Percentiles rank a stretch among this genome's conserved stretches.
These are phyloP conservation scores for Lagorchestes hirsutus DNA, from an alignment of 2,797 vertebrate genomes.

Conservation along the genomic window DNA sequence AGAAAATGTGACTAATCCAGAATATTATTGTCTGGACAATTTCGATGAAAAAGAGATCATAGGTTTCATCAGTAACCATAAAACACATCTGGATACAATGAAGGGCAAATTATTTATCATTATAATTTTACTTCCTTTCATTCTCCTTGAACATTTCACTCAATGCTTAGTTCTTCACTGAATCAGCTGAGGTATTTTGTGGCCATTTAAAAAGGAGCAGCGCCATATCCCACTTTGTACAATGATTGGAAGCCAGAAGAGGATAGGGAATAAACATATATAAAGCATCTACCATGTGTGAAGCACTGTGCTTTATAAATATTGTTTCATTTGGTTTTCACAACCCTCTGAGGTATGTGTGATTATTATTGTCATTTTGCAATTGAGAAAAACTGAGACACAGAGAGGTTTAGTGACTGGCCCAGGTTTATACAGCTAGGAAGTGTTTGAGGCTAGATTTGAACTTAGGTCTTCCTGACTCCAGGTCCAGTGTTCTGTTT, in stretches of 20 bases:
- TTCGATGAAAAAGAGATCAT: slow-evolving; percentile 29
- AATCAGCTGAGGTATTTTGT: slow-evolving; percentile 59
- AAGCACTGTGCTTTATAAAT: background rate
- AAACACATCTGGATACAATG: slow-evolving; percentile 25
- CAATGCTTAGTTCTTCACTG: slow-evolving; percentile 32
- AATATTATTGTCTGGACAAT: slow-evolving; percentile 40
- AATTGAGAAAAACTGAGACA: background rate
- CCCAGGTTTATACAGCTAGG: no score
- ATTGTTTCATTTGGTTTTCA: background rate
- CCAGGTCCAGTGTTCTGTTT: background rate
- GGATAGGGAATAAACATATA: background rate
- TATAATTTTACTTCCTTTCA: background rate
- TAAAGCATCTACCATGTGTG: background rate
- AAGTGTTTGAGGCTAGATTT: background rate
- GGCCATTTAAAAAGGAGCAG: slow-evolving; percentile 50
- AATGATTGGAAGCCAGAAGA: background rate
- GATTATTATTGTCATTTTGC: background rate
- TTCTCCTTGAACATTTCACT: background rate
- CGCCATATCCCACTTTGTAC: background rate
- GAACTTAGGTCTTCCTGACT: background rate
- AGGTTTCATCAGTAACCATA: slow-evolving; percentile 45
- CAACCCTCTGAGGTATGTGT: background rate
- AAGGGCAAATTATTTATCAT: background rate
- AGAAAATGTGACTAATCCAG: background rate
- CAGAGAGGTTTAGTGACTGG: background rate